phyloP scores from a whole-genome alignment of 2,888 invertebrate genomes.

The Dorcus parallelipipedus region DNA sequence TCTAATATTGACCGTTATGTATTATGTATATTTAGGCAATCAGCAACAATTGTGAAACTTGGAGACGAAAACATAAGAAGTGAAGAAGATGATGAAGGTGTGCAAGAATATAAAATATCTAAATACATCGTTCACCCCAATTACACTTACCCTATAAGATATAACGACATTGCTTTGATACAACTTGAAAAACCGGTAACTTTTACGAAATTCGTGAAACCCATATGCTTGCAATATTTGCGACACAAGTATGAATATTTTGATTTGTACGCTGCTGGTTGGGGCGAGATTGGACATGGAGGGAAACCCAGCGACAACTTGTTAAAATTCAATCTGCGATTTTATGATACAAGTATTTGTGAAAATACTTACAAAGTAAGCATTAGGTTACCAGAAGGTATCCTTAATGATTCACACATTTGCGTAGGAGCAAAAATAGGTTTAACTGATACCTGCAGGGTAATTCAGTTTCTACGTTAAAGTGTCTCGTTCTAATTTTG shows the following conservation, averaged over 20 bases:
- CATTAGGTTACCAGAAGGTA: background rate
- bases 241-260: background rate
- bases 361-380: background rate
- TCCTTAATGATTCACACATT: background rate
- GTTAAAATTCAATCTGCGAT: constrained; percentile 47
- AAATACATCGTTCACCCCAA: constrained; percentile 46
- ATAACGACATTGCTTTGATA: constrained; percentile 55
- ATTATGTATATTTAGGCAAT: constrained; percentile 3
- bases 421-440: background rate
- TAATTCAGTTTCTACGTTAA: background rate
- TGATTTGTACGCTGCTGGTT: constrained; percentile 47
- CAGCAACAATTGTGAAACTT: constrained; percentile 31
- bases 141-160: constrained; percentile 45
- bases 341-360: constrained; percentile 26
- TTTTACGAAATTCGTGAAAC: constrained; percentile 46
- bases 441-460: background rate
- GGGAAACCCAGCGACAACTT: constrained; percentile 39
- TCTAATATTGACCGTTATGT: too few relatives aligned
- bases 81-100: constrained; percentile 24
- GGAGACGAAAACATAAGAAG: constrained; percentile 48
- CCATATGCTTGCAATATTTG: constrained; percentile 48
- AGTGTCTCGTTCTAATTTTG: background rate
- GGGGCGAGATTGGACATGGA: constrained; percentile 44
- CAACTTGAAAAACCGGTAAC: constrained; percentile 42
- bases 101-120: constrained; percentile 31